These are phyloP conservation scores for Nomada fucata DNA, from an alignment of 2,888 invertebrate genomes.

Conservation along the genomic window DNA sequence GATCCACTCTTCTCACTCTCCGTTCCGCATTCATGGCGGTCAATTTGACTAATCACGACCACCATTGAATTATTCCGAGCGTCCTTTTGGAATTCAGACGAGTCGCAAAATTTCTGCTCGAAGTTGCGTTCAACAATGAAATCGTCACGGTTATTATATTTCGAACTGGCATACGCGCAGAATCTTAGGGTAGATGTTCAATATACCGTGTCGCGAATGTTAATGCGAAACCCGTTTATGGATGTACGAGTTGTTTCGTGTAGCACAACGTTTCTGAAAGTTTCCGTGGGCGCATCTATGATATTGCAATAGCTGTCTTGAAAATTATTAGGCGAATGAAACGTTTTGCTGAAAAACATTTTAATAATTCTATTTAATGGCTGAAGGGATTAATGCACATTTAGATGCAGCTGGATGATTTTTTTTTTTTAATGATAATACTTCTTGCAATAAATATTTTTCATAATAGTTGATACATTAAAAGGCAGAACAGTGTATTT, in stretches of 20 bases:
- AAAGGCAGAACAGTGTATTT: too few species aligned
- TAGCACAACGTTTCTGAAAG: too few species aligned
- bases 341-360: background rate
- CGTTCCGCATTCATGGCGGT: slow-evolving; percentile 32
- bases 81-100: slow-evolving; percentile 28
- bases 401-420: too few species aligned
- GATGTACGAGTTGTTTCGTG: background rate
- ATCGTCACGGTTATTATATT: background rate
- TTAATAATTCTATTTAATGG: background rate
- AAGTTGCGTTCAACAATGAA: background rate
- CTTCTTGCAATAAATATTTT: too few species aligned
- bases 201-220: background rate
- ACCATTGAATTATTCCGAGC: slow-evolving; percentile 38
- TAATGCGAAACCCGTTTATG: background rate
- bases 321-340: too few species aligned
- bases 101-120: background rate
- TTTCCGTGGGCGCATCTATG: too few species aligned
- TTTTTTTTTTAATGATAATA: too few species aligned
- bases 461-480: too few species aligned
- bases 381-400: background rate
- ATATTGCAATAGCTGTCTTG: background rate
- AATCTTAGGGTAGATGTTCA: background rate
- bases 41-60: slow-evolving; percentile 52
- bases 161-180: background rate
- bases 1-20: slow-evolving; percentile 36